Evolutionary conservation across 2,888 invertebrate species (phyloP), one percentile per base, ranked within the genome.

Genomic region (Netelia fuscicornis): DNA sequence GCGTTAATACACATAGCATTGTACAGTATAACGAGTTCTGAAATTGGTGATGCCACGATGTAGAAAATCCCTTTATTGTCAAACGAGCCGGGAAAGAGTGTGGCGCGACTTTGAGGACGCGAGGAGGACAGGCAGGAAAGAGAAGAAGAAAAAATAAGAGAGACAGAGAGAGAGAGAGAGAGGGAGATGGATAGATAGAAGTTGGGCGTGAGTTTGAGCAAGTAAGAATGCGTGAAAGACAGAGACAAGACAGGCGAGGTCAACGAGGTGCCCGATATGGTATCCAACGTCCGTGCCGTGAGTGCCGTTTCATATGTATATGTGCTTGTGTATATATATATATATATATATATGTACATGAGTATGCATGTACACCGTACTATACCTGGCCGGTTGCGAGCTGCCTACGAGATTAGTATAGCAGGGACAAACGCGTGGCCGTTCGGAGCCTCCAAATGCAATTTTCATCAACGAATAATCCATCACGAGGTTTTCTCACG

Each of bases 211-310:
- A 42, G 80, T 80, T 72, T 52, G 72, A 80, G 72, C 72, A 67
- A 56, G 58, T 80, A 86, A 83, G 86, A 87, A 87, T 86, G 89
- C 87, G 89, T 89, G 86, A 87, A 88, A 92, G 89, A 89, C 89
- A 91, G 86, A 86, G 89, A 89, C 90, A 89, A 86, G 86, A 86
- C 86, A 91, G 90, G 91, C 93, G 93, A 93, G 93, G 93, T 93
- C 93, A 93, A 91, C 93, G 90, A 93, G 93, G 91, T 93, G 92
- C 93, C 93, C 91, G 93, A 93, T 93, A 93, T 93, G 93, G 93
- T 93, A 92, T 90, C 91, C 92, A 90, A 90, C 90, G 91, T 90
- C 90, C 90, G 91, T 88, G 90, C 88, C 90, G 90, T 89, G 90
- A 92, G 91, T 90, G 91, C 91, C 90, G 90, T 91, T 92, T 92